Evolutionary conservation across 2,797 vertebrate genomes (phyloP).

Genomic region (Arvicola amphibius): DNA sequence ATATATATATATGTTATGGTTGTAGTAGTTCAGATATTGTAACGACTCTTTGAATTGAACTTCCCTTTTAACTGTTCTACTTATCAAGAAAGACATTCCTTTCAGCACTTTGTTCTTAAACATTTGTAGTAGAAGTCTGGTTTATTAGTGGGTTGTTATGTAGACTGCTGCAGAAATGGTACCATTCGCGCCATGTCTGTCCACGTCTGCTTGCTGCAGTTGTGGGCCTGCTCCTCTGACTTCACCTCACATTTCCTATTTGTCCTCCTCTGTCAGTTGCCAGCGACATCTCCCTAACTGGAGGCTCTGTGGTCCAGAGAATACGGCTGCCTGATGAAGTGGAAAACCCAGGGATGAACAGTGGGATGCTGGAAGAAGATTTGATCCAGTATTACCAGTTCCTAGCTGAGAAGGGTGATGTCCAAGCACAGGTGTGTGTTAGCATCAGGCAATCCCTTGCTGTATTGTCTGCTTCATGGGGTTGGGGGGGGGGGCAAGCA

Average conservation of each 20-base stretch:
- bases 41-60: neutral
- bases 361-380: slow-evolving; percentile 98
- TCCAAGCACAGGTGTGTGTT: slow-evolving; percentile 95
- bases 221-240: neutral
- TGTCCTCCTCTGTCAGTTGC: slow-evolving; percentile 88
- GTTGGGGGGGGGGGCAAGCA: neutral
- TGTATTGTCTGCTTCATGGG: neutral
- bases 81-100: neutral
- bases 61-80: slow-evolving; percentile 13
- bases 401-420: slow-evolving; percentile 98
- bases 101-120: slow-evolving; percentile 23
- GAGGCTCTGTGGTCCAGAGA: slow-evolving; percentile 97
- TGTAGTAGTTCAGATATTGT: slow-evolving; percentile 27
- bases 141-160: neutral
- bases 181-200: neutral
- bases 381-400: slow-evolving; percentile 99
- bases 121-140: neutral
- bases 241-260: neutral
- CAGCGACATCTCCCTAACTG: slow-evolving; percentile 96
- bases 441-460: neutral
- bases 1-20: neutral
- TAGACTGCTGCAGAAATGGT: neutral
- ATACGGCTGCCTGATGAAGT: slow-evolving; percentile 96
- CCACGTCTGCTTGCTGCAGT: neutral
- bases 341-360: slow-evolving; percentile 97